Evolutionary conservation across 2,888 invertebrate genomes (phyloP), one percentile per base, ranked within the genome.

Genomic region (Tetragnatha montana): DNA sequence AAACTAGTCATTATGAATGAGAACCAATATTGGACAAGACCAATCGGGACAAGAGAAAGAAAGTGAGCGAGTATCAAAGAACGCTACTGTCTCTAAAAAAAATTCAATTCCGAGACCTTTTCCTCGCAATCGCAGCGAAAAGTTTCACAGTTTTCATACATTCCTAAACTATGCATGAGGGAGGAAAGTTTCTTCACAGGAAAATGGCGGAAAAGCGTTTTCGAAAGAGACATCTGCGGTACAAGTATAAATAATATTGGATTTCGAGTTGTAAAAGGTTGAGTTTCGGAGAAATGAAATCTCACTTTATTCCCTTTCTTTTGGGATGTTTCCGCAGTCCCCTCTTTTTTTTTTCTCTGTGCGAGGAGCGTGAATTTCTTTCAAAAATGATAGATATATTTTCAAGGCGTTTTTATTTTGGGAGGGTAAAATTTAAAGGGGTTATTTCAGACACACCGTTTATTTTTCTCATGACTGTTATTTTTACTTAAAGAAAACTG

Each of bases 251-350:
- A 14, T 60, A 35, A 82, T 82, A 82, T 82, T 73, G 73, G 73
- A 82, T 82, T 73, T 82, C 47, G 8, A 35, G 50, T 50, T 74
- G 35, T 19, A 60, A 47, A 22, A 73, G 51, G 35, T 80, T 51
- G 74, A 81, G 71, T 51, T 82, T 82, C 49, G 19, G 10, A 14
- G 60, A 35, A 73, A 82, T 82, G 73, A 74, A 74, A 74, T 60
- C 51, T 82, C 22, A 35, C 49, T 82, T 21, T 19, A 47, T 49
- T 81, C n/a, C 60, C 17, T 21, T 51, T 22, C n/a, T 69, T 35
- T 35, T 35, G 35, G 35, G 35, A 4, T 35, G 35, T 35, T 35
- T 35, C 35, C 35, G 35, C 35, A 35, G 35, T 35, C 35, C n/a
- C n/a, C n/a, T n/a, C n/a, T n/a, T 35, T 35, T 35, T 35, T 35